Evolutionary conservation across 64 coral and sea anemone species (phyloP).

Genomic region (Montipora capricornis): DNA sequence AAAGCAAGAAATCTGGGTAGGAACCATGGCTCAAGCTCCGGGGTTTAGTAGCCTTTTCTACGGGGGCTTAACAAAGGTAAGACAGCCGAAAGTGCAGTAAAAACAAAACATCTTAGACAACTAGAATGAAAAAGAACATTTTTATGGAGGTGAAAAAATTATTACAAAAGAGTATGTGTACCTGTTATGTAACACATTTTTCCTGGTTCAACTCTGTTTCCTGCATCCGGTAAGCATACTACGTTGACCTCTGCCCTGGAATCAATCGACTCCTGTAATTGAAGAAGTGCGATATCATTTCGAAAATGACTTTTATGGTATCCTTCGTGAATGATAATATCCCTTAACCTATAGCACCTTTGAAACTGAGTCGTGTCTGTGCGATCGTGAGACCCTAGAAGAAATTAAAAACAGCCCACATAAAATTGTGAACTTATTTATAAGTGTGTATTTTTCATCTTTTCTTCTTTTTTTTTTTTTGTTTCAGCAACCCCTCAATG

Average conservation of each 20-base stretch:
- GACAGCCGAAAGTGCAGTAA: too few relatives aligned
- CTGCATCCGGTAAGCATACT: constrained; percentile 45
- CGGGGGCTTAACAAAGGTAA: too few relatives aligned
- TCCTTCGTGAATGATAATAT: constrained; percentile 54
- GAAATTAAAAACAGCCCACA: not conserved
- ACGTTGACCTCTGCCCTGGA: constrained; percentile 24
- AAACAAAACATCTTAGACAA: too few relatives aligned
- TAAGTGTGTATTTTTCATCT: too few relatives aligned
- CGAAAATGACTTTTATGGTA: constrained; percentile 50
- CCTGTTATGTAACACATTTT: constrained; percentile 62
- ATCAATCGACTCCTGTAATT: constrained; percentile 12
- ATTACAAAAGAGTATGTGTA: not conserved
- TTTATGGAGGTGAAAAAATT: too few relatives aligned
- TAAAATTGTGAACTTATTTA: too few relatives aligned
- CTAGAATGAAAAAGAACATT: too few relatives aligned
- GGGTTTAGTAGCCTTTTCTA: too few relatives aligned
- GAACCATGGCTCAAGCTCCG: too few relatives aligned
- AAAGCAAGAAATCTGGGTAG: too few relatives aligned
- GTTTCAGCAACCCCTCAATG: too few relatives aligned
- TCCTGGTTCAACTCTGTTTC: not conserved
- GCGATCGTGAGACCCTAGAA: constrained; percentile 65
- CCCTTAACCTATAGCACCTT: constrained; percentile 39
- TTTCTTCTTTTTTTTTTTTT: too few relatives aligned
- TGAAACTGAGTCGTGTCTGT: constrained; percentile 39
- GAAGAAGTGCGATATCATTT: constrained; percentile 59